Evolutionary conservation across 2,888 invertebrate genomes (phyloP).

Genomic region (Apotomis betuletana): DNA sequence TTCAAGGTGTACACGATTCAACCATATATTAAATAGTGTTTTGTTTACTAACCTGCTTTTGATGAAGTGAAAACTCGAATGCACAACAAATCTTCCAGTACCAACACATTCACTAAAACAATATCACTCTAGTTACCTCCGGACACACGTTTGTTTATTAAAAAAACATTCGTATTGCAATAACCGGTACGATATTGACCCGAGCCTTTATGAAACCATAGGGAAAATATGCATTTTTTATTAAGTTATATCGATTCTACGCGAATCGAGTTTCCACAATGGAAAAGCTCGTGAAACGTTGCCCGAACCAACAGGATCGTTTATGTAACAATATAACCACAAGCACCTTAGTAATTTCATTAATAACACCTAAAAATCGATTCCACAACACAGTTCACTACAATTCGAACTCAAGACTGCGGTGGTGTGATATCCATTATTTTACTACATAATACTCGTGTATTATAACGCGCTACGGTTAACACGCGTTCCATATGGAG

Average conservation of each 20-base stretch:
- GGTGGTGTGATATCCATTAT: constrained; percentile 77
- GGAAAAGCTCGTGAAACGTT: constrained; percentile 54
- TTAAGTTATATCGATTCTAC: constrained; percentile 77
- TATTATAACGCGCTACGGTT: constrained; percentile 49
- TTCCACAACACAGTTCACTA: constrained; percentile 77
- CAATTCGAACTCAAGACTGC: constrained; percentile 78
- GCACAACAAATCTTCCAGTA: constrained; percentile 51
- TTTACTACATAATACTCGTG: constrained; percentile 65
- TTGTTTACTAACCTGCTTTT: constrained; percentile 73
- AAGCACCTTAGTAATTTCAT: constrained; percentile 80
- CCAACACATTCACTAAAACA: constrained; percentile 59
- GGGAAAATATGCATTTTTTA: constrained; percentile 82
- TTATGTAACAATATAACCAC: constrained; percentile 71
- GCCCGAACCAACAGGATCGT: constrained; percentile 60
- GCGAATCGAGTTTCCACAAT: constrained; percentile 51
- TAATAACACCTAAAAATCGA: constrained; percentile 84
- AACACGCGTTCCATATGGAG: constrained; percentile 50
- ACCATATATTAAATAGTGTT: constrained; percentile 42
- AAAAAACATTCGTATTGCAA: constrained; percentile 60
- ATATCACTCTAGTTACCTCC: constrained; percentile 56
- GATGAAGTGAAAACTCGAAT: constrained; percentile 48
- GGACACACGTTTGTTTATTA: constrained; percentile 49
- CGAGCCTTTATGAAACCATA: constrained; percentile 73
- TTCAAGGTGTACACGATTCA: no score
- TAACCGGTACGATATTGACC: constrained; percentile 64